phyloP scores from a whole-genome alignment of 2,113 vertebrate genomes.

The Bubo bubo region DNA sequence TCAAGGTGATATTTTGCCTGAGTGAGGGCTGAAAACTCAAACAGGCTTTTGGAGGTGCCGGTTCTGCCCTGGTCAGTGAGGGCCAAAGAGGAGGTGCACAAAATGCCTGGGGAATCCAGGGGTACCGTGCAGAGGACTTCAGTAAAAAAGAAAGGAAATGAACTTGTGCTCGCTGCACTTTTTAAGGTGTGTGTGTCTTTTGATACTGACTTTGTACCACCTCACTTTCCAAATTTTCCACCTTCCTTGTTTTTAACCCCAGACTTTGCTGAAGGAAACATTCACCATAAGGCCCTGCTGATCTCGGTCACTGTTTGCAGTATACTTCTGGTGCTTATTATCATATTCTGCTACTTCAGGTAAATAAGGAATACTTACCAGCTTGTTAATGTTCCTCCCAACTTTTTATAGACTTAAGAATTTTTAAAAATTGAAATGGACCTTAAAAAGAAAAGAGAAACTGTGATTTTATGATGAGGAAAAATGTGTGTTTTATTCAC shows the following conservation, averaged over 20 bases:
- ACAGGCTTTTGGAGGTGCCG: background rate
- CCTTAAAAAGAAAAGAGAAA: background rate
- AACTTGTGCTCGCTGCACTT: background rate
- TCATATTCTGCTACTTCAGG: slow-evolving; percentile 95
- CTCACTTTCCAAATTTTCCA: background rate
- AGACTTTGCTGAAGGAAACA: slow-evolving; percentile 88
- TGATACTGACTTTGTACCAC: background rate
- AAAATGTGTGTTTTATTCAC: background rate
- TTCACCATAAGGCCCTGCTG: slow-evolving; percentile 89
- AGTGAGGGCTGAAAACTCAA: background rate
- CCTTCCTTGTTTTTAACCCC: slow-evolving; percentile 11
- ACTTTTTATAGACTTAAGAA: background rate
- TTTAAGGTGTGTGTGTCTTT: background rate
- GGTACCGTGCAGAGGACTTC: background rate
- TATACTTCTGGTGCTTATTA: slow-evolving; percentile 85
- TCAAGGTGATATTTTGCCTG: background rate
- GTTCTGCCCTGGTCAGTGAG: background rate
- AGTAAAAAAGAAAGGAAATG: background rate
- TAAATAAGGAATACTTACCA: slow-evolving; percentile 56
- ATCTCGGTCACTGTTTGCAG: slow-evolving; percentile 90
- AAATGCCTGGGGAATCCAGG: background rate
- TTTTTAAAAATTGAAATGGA: background rate
- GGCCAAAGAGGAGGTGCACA: background rate
- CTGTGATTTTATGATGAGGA: background rate
- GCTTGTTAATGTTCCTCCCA: background rate